phyloP scores from a whole-genome alignment of 2,888 invertebrate genomes.

The Chrysotoxum bicinctum region DNA sequence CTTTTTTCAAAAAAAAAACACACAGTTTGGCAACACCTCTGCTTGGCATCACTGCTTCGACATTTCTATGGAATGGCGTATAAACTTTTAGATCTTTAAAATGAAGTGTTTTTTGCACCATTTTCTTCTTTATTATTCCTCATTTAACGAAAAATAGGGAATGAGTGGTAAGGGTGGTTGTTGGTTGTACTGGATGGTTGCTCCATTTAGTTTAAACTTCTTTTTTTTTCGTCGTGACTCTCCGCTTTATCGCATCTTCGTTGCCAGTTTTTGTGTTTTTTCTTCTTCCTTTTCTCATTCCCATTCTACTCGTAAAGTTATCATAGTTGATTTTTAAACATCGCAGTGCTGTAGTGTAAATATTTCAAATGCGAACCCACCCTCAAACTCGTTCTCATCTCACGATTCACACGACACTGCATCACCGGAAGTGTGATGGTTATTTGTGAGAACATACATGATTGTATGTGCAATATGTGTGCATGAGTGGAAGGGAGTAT shows the following conservation, averaged over 20 bases:
- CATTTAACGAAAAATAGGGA: not conserved
- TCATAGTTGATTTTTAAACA: conserved; percentile 64
- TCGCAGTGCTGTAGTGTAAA: conserved; percentile 66
- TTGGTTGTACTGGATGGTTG: conserved; percentile 48
- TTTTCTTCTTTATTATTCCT: conserved; percentile 50
- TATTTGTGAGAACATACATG: conserved; percentile 33
- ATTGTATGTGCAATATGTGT: not conserved
- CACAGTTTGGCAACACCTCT: conserved; percentile 14
- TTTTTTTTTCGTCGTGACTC: conserved; percentile 12
- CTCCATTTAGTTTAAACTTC: conserved; percentile 50
- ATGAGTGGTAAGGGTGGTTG: not conserved
- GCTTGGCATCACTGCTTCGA: not conserved
- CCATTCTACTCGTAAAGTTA: conserved; percentile 21
- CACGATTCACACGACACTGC: conserved; percentile 22
- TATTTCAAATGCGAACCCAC: conserved; percentile 63
- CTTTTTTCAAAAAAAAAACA: not conserved
- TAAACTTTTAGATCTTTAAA: conserved; percentile 46
- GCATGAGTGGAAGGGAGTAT: conserved; percentile 1
- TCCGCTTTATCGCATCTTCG: conserved; percentile 29
- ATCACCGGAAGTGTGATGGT: conserved; percentile 39
- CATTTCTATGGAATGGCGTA: conserved; percentile 23
- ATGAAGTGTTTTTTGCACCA: conserved; percentile 38
- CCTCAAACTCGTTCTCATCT: conserved; percentile 11
- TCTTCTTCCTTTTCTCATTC: not conserved
- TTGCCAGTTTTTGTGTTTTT: not conserved